Conservation (phyloP, 2,113 vertebrate genomes). For the Tympanuchus pallidicinctus region DNA sequence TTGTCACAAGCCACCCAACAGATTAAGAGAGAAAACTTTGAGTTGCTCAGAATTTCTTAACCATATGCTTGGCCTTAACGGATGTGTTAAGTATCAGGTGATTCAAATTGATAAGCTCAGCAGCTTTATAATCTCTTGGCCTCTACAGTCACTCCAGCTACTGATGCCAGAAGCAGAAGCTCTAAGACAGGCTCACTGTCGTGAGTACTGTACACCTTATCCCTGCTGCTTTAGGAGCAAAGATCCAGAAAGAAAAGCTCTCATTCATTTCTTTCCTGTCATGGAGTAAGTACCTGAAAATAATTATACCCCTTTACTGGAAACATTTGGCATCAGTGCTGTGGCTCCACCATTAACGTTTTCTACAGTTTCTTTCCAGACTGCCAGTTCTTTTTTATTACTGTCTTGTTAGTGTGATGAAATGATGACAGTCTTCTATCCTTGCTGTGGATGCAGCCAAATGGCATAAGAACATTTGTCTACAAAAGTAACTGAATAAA, state of each 20-base stretch:
- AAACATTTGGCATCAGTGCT: constrained; percentile 49
- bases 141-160: not conserved
- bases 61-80: constrained; percentile 49
- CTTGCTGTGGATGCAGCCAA: constrained; percentile 48
- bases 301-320: constrained; percentile 51
- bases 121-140: constrained; percentile 42
- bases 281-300: constrained; percentile 61
- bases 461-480: constrained; percentile 40
- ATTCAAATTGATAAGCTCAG: constrained; percentile 57
- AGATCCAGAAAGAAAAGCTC: constrained; percentile 30
- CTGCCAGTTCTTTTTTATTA: constrained; percentile 57
- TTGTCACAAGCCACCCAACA: constrained; percentile 35
- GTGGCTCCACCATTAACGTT: constrained; percentile 37
- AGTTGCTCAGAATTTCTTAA: constrained; percentile 35
- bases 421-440: constrained; percentile 56
- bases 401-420: constrained; percentile 62
- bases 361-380: constrained; percentile 49
- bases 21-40: constrained; percentile 55
- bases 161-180: constrained; percentile 21
- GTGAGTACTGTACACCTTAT: not conserved
- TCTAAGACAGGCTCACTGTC: constrained; percentile 14
- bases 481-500: constrained; percentile 32
- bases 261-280: constrained; percentile 30
- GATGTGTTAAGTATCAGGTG: constrained; percentile 33
- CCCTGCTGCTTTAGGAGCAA: constrained; percentile 14